Conservation (phyloP, 2,113 vertebrate genomes). For the Copsychus sechellarum region DNA sequence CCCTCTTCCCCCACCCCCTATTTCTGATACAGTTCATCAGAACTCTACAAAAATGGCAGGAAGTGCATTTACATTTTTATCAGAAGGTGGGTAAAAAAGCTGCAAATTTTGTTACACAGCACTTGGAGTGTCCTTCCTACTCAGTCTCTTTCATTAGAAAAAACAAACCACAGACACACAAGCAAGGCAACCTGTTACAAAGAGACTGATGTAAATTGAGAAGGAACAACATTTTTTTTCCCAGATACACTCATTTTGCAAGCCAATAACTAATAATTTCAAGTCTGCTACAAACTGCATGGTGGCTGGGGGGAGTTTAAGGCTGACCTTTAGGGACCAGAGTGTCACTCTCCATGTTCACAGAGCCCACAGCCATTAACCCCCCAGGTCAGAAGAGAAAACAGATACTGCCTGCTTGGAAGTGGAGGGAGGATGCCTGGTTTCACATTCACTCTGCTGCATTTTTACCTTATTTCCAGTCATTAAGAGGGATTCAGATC, state of each 20-base stretch:
- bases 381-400: not conserved
- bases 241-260: not conserved
- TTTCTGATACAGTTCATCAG: not conserved
- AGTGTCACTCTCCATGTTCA: not conserved
- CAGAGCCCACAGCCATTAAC: not conserved
- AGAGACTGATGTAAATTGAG: not conserved
- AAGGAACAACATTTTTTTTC: not conserved
- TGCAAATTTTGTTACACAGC: not conserved
- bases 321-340: not conserved
- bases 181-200: not conserved
- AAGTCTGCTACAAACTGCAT: not conserved
- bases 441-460: not conserved
- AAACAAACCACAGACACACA: not conserved
- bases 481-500: not conserved
- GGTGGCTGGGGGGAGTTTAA: not conserved
- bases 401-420: not conserved
- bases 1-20: accelerated
- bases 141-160: not conserved
- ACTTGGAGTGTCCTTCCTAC: not conserved
- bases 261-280: not conserved
- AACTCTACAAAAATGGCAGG: not conserved
- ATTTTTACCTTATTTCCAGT: not conserved
- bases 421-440: not conserved
- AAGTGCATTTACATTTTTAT: not conserved
- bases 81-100: not conserved